Evolutionary conservation across 1,140 invertebrate genomes (phyloP).

Genomic region (Dryas iulia): DNA sequence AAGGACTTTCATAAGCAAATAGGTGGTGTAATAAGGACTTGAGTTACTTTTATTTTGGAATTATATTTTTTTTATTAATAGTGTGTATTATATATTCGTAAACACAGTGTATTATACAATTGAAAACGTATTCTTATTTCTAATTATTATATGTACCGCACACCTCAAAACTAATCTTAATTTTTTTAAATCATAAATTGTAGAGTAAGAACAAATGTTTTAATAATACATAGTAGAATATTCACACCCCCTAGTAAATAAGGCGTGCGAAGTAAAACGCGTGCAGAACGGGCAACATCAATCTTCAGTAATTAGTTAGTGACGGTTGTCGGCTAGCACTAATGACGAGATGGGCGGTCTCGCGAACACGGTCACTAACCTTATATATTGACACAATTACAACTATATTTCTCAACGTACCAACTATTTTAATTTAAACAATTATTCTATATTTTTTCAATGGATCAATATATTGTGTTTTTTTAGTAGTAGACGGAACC

Average conservation of each 20-base stretch:
- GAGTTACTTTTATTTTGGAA: too few relatives aligned
- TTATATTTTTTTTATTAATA: too few relatives aligned
- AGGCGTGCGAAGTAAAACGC: conserved; percentile 17
- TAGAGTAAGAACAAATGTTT: neutral
- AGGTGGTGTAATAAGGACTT: too few relatives aligned
- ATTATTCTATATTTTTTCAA: neutral
- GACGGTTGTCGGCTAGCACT: conserved; percentile 51
- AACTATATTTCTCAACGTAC: neutral
- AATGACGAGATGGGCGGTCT: conserved; percentile 52
- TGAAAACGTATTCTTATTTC: too few relatives aligned
- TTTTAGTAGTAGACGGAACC: too few relatives aligned
- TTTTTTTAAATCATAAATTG: neutral
- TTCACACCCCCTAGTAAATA: neutral
- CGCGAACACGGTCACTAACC: conserved; percentile 10
- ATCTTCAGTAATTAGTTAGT: conserved; percentile 50
- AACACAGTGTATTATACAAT: too few relatives aligned
- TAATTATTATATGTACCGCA: too few relatives aligned
- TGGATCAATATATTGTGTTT: too few relatives aligned
- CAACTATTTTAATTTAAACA: neutral
- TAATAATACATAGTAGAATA: neutral
- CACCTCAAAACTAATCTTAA: neutral
- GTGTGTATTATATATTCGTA: too few relatives aligned
- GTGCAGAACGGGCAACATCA: conserved; percentile 17
- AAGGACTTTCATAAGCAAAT: too few relatives aligned
- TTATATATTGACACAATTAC: neutral